Evolutionary conservation across 2,113 vertebrate genomes (phyloP).

Genomic region (Nothobranchius kuhntae): DNA sequence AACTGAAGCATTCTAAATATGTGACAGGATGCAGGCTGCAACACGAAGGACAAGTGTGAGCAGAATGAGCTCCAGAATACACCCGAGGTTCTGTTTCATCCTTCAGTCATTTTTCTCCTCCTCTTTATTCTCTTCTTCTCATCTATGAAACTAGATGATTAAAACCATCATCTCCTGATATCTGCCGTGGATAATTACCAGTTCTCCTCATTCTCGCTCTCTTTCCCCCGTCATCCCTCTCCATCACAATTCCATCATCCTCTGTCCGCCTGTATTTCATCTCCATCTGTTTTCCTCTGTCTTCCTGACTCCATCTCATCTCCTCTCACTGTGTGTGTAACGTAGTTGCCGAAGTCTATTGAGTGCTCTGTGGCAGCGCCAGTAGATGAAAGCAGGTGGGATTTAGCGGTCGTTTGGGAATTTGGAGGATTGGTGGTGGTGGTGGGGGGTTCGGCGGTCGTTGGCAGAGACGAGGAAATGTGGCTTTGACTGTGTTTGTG

Average conservation of each 20-base stretch:
- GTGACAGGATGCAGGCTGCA: neutral
- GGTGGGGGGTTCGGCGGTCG: slow-evolving; percentile 12
- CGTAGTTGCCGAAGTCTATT: slow-evolving; percentile 38
- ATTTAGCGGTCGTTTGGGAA: slow-evolving; percentile 33
- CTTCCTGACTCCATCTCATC: slow-evolving; percentile 38
- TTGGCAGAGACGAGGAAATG: slow-evolving; percentile 18
- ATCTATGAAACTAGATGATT: slow-evolving; percentile 7
- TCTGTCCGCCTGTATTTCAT: neutral
- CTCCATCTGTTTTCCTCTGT: slow-evolving; percentile 15
- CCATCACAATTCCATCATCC: neutral
- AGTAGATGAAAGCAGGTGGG: slow-evolving; percentile 42
- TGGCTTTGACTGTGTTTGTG: slow-evolving; percentile 4
- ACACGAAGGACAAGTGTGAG: slow-evolving; percentile 17
- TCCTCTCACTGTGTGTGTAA: slow-evolving; percentile 15
- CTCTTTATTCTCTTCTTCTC: slow-evolving; percentile 29
- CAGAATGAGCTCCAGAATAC: slow-evolving; percentile 2
- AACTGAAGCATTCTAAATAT: slow-evolving; percentile 6
- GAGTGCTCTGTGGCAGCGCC: neutral
- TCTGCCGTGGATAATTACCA: slow-evolving; percentile 31
- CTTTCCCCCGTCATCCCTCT: no score
- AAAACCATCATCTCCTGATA: slow-evolving; percentile 30
- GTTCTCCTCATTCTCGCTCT: neutral
- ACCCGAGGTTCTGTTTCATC: slow-evolving; percentile 43
- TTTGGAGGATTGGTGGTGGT: neutral
- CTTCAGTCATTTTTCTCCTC: slow-evolving; percentile 13